phyloP scores from a whole-genome alignment of 2,888 invertebrate species.

The Tortricodes alternella region DNA sequence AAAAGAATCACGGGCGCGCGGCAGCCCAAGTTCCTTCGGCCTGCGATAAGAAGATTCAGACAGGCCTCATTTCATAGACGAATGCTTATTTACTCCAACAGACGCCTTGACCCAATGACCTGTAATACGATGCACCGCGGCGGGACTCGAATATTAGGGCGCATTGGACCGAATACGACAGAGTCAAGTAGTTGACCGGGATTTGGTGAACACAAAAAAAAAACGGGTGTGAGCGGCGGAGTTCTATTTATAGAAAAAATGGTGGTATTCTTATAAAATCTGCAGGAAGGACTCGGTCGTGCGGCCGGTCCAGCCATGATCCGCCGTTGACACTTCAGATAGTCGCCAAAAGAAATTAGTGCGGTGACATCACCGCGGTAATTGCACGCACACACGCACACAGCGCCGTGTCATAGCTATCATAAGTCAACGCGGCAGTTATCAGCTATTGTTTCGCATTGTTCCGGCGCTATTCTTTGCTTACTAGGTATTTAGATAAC shows the following conservation, averaged over 20 bases:
- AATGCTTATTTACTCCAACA: neutral
- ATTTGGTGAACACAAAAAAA: neutral
- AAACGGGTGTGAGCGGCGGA: neutral
- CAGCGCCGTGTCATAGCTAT: neutral
- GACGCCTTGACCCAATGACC: conserved; percentile 26
- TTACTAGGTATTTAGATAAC: conserved; percentile 2
- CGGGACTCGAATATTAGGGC: neutral
- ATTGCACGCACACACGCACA: conserved; percentile 26
- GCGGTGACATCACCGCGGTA: conserved; percentile 52
- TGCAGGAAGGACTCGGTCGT: neutral
- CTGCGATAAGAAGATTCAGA: neutral
- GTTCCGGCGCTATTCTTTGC: conserved; percentile 11
- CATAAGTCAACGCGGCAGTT: conserved; percentile 19
- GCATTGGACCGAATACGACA: neutral
- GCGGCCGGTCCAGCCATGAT: neutral
- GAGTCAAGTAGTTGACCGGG: neutral
- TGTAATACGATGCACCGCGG: neutral
- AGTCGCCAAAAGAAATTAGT: conserved; percentile 47
- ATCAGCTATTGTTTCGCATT: conserved; percentile 24
- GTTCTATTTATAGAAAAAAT: neutral
- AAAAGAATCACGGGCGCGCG: neutral
- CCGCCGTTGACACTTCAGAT: conserved; percentile 12
- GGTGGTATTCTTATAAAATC: neutral
- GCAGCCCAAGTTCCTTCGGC: neutral
- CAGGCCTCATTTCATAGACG: neutral